Evolutionary conservation across 2,797 vertebrate genomes (phyloP).

Genomic region (Rhinichthys osculus): DNA sequence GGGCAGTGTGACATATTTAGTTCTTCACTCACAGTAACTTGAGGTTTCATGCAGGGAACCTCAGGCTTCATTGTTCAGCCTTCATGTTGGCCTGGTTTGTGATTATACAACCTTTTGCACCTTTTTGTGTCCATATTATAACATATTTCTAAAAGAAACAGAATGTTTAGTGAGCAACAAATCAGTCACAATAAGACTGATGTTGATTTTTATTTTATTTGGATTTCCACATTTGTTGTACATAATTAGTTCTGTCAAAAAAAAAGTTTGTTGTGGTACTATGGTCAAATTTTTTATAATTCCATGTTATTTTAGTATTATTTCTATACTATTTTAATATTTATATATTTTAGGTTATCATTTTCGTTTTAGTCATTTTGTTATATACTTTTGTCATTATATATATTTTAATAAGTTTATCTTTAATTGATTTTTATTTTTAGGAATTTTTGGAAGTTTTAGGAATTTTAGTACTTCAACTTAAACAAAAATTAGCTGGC

Average conservation of each 20-base stretch:
- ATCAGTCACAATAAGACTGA: background rate
- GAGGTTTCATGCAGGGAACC: background rate
- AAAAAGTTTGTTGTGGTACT: background rate
- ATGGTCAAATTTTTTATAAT: background rate
- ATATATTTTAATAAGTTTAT: background rate
- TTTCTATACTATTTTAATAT: background rate
- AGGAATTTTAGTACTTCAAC: background rate
- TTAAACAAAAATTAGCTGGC: background rate
- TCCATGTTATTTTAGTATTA: background rate
- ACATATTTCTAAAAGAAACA: background rate
- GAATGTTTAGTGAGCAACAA: background rate
- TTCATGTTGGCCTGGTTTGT: background rate
- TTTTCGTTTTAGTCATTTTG: background rate
- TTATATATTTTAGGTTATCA: background rate
- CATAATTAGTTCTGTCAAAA: background rate
- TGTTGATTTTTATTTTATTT: background rate
- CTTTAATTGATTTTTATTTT: background rate
- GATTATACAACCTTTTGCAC: background rate
- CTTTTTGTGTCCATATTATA: background rate
- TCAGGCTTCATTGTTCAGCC: background rate
- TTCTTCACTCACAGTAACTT: slow-evolving; percentile 18
- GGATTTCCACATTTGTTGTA: background rate
- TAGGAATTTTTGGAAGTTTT: background rate
- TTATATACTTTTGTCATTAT: background rate
- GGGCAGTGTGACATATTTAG: background rate